These are phyloP conservation scores for Haliclona indistincta DNA, from an alignment of 37 sponge, comb jelly and placozoan genomes.

Conservation along the genomic window DNA sequence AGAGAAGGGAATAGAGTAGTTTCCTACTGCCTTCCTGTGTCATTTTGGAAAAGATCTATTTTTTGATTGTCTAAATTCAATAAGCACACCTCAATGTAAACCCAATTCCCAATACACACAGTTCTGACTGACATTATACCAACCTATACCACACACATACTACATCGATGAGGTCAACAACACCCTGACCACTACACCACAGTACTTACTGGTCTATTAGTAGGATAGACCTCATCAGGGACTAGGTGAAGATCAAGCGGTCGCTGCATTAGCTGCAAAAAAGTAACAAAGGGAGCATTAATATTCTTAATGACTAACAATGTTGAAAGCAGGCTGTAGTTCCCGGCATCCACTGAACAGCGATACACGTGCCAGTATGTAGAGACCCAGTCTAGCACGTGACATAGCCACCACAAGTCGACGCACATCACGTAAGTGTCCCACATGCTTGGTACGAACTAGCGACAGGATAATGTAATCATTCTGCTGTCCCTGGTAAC, in stretches of 20 bases:
- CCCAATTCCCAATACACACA: no score
- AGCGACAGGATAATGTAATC: constrained; percentile 98
- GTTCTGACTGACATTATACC: no score
- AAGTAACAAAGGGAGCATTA: not conserved
- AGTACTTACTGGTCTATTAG: constrained; percentile 66
- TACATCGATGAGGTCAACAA: no score
- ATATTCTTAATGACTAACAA: constrained; percentile 44
- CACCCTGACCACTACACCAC: not conserved
- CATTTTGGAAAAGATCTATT: not conserved
- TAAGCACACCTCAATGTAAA: no score
- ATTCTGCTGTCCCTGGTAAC: constrained; percentile 99
- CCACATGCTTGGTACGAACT: constrained; percentile 91
- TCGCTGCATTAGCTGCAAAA: constrained; percentile 66
- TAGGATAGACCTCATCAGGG: constrained; percentile 85
- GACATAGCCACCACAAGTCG: constrained; percentile 99
- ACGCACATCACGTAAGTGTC: constrained; percentile 95
- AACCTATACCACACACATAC: no score
- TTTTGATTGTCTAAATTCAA: not conserved
- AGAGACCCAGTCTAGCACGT: constrained; percentile 95
- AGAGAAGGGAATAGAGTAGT: not conserved
- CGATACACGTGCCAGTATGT: constrained; percentile 86
- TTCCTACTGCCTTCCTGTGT: not conserved
- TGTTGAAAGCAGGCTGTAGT: constrained; percentile 93
- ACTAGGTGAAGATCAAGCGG: constrained; percentile 77
- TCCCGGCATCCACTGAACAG: constrained; percentile 92